phyloP scores from a whole-genome alignment of 2,797 vertebrate species.

The Poliocrania exsul region DNA sequence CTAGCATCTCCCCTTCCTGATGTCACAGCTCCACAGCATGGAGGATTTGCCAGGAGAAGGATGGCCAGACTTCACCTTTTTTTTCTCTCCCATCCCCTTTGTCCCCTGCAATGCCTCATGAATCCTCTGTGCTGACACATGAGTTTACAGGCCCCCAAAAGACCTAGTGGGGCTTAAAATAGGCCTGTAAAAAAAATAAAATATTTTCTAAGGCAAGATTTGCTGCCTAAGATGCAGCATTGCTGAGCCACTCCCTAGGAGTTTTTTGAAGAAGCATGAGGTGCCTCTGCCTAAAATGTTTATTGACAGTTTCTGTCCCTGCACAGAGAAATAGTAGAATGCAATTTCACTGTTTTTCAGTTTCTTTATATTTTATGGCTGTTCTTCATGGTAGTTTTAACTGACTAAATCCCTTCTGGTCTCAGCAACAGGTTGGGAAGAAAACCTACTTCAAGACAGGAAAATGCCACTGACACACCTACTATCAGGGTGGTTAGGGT shows the following conservation, averaged over 20 bases:
- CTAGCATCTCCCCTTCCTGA: not conserved
- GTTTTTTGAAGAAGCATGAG: accelerated
- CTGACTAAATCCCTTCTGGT: not conserved
- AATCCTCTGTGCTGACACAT: not conserved
- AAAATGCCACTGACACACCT: not conserved
- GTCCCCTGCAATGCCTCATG: accelerated
- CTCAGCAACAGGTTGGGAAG: not conserved
- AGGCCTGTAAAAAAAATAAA: not conserved
- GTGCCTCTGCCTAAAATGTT: not conserved
- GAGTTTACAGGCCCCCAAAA: not conserved
- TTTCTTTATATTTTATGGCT: not conserved
- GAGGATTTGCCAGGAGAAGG: not conserved
- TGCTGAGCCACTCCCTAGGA: not conserved
- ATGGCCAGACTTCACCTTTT: not conserved
- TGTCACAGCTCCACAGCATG: accelerated
- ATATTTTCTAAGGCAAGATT: not conserved
- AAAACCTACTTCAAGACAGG: not conserved
- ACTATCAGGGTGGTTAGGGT: not conserved
- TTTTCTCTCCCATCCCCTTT: not conserved
- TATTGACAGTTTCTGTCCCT: not conserved
- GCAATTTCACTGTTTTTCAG: not conserved
- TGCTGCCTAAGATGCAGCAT: not conserved
- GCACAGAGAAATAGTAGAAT: not conserved
- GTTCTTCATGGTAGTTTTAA: not conserved
- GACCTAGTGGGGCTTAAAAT: not conserved